phyloP scores from a whole-genome alignment of 1,140 invertebrate genomes.

The Acromyrmex heyeri region DNA sequence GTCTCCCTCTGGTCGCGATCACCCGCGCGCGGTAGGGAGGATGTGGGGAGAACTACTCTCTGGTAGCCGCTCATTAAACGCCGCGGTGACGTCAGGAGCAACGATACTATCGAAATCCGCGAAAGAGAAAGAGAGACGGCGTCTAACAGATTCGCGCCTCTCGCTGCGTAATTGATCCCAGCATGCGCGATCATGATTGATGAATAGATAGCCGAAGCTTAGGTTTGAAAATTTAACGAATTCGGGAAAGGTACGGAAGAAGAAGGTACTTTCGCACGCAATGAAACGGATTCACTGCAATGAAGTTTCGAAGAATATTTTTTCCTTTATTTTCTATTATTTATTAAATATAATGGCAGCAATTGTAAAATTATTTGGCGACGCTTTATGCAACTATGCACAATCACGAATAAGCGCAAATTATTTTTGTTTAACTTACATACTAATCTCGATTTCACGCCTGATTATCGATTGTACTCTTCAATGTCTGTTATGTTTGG shows the following conservation, averaged over 20 bases:
- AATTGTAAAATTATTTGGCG: not conserved
- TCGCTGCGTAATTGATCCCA: slow-evolving; percentile 57
- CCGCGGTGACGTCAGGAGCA: slow-evolving; percentile 75
- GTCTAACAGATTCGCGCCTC: slow-evolving; percentile 35
- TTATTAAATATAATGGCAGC: not conserved
- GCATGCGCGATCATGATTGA: slow-evolving; percentile 50
- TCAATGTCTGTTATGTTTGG: slow-evolving; percentile 7
- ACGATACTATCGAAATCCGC: slow-evolving; percentile 70
- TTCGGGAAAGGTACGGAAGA: not conserved
- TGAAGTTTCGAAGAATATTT: not conserved
- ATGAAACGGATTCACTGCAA: not conserved
- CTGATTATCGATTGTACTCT: not conserved
- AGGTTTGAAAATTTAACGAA: slow-evolving; percentile 37
- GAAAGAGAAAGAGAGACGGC: slow-evolving; percentile 38
- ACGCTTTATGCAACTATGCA: not conserved
- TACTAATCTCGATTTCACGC: not conserved
- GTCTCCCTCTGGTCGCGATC: slow-evolving; percentile 66
- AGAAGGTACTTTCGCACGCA: not conserved
- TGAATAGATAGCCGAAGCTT: slow-evolving; percentile 36
- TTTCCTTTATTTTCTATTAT: not conserved
- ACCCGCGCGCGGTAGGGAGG: slow-evolving; percentile 45
- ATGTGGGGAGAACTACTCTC: slow-evolving; percentile 53
- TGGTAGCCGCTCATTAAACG: slow-evolving; percentile 78
- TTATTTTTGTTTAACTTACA: not conserved
- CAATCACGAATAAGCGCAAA: not conserved